These are phyloP conservation scores for Drosophila gaucha DNA, from an alignment of 2,888 invertebrate species.

Conservation along the genomic window DNA sequence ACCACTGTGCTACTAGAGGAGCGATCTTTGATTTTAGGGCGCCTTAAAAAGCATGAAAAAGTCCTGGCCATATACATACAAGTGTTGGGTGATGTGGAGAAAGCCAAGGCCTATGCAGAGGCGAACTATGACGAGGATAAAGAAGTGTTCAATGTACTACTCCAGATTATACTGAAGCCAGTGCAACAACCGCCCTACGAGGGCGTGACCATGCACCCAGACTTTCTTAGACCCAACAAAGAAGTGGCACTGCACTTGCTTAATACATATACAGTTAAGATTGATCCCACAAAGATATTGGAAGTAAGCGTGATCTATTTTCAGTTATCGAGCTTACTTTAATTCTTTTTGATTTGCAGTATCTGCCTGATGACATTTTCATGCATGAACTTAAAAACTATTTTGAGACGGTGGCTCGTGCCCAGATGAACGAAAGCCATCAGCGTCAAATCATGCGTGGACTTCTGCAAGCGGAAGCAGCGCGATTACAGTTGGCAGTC, in stretches of 20 bases:
- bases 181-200: constrained; percentile 82
- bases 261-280: constrained; percentile 92
- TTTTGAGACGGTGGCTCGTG: constrained; percentile 91
- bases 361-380: constrained; percentile 92
- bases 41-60: constrained; percentile 95
- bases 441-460: constrained; percentile 92
- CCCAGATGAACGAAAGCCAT: constrained; percentile 90
- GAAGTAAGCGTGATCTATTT: constrained; percentile 66
- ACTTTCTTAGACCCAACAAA: constrained; percentile 90
- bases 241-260: constrained; percentile 92
- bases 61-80: constrained; percentile 96
- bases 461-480: constrained; percentile 92
- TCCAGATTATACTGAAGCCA: constrained; percentile 86
- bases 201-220: constrained; percentile 85
- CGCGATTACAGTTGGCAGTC: constrained; percentile 92
- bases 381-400: constrained; percentile 91
- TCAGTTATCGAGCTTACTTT: too few relatives aligned
- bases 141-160: constrained; percentile 78
- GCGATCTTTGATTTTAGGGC: constrained; percentile 96
- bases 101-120: constrained; percentile 94
- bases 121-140: constrained; percentile 87
- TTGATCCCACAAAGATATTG: constrained; percentile 91
- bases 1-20: constrained; percentile 94
- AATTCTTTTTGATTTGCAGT: constrained; percentile 82
- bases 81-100: constrained; percentile 92